phyloP scores from a whole-genome alignment of 2,113 vertebrate genomes.

The Thalassoma bifasciatum region DNA sequence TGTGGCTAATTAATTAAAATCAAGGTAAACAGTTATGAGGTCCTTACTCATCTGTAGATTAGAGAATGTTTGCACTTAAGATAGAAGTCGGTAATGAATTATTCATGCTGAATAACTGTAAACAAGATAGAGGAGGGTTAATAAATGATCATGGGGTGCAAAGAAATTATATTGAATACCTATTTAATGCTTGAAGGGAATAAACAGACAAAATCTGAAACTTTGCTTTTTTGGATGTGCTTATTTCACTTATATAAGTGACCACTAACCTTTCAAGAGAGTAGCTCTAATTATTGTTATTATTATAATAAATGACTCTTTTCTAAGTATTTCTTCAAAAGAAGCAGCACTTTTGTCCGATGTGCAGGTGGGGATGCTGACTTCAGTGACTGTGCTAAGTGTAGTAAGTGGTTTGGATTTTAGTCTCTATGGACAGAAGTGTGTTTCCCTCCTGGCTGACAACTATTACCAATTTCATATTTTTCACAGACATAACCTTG shows the following conservation, averaged over 20 bases:
- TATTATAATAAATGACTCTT: constrained; percentile 8
- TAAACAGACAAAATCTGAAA: not conserved
- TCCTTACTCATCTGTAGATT: constrained; percentile 70
- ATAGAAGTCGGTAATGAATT: constrained; percentile 60
- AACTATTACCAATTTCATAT: constrained; percentile 64
- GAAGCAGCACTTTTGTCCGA: not conserved
- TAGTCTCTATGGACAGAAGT: constrained; percentile 45
- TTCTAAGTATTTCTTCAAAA: constrained; percentile 1
- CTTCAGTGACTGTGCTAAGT: constrained; percentile 37
- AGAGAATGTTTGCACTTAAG: constrained; percentile 69
- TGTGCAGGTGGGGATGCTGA: constrained; percentile 2
- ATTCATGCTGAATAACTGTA: constrained; percentile 69
- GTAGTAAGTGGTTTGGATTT: constrained; percentile 43
- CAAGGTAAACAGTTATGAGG: constrained; percentile 73
- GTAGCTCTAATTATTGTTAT: not conserved
- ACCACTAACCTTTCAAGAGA: not conserved
- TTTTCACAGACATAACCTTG: constrained; percentile 71
- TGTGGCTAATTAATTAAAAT: constrained; percentile 73
- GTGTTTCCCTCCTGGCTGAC: constrained; percentile 59
- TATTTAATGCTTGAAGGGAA: constrained; percentile 7
- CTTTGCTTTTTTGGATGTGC: not conserved
- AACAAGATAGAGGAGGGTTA: constrained; percentile 56
- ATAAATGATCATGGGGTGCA: constrained; percentile 34
- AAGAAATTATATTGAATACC: constrained; percentile 38
- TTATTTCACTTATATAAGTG: not conserved